Conservation (phyloP, 2,113 vertebrate genomes). For the Gracilinanus agilis region DNA sequence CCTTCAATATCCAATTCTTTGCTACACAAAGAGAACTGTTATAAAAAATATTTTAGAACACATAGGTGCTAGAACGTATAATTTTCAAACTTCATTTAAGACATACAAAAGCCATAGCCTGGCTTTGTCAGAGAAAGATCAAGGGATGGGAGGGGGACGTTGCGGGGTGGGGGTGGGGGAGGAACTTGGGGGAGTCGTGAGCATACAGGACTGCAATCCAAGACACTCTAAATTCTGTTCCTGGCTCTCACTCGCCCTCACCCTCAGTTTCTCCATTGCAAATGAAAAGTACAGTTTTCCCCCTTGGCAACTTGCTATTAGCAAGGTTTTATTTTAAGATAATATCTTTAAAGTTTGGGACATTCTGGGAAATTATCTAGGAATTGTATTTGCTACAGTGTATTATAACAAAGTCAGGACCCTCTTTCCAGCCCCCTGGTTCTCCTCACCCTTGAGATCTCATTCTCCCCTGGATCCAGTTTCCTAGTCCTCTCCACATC, state of each 20-base stretch:
- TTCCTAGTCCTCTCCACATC: neutral
- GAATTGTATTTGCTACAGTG: neutral
- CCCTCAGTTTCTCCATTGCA: slow-evolving; percentile 20
- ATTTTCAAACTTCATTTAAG: too few relatives aligned
- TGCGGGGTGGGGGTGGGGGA: too few relatives aligned
- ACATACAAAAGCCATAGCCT: too few relatives aligned
- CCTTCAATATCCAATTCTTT: too few relatives aligned
- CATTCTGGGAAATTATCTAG: slow-evolving; percentile 17
- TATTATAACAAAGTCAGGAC: neutral
- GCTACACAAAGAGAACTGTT: too few relatives aligned
- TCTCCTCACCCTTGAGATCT: neutral
- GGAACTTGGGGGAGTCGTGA: too few relatives aligned
- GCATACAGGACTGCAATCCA: too few relatives aligned
- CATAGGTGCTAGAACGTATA: too few relatives aligned
- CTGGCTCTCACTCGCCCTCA: neutral
- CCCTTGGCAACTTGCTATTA: slow-evolving; percentile 13
- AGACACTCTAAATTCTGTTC: neutral
- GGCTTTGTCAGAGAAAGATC: too few relatives aligned
- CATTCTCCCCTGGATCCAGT: neutral
- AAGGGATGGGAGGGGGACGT: too few relatives aligned
- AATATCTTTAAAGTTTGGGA: slow-evolving; percentile 14
- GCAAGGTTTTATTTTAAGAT: neutral
- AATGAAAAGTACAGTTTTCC: slow-evolving; percentile 6
- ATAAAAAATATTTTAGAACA: too few relatives aligned
- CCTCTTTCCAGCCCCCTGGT: neutral